Conservation (phyloP, 2,113 vertebrate species). For the Myocastor coypus region DNA sequence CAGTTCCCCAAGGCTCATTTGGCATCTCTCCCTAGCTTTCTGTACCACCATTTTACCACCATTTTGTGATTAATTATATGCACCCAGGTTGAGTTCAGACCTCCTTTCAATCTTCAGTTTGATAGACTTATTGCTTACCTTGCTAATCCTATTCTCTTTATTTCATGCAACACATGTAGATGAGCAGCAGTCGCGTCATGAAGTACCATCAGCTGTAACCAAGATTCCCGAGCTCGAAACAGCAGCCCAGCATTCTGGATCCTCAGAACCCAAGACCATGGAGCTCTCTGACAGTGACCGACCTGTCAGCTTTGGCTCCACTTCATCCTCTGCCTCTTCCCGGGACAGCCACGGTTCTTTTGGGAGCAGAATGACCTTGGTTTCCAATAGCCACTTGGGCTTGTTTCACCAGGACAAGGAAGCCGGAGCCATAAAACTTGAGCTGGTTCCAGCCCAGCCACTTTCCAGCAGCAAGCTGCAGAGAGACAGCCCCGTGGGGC, state of each 20-base stretch:
- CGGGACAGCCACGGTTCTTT: constrained; percentile 97
- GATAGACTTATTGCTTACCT: not conserved
- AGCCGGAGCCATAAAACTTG: constrained; percentile 94
- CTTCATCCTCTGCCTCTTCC: constrained; percentile 97
- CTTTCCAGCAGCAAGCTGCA: constrained; percentile 88
- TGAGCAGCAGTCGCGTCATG: constrained; percentile 89
- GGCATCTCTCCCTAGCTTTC: not conserved
- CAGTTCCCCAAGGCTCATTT: not conserved
- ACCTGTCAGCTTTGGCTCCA: constrained; percentile 97
- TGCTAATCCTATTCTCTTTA: not conserved
- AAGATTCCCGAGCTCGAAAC: constrained; percentile 86
- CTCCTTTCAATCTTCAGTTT: not conserved
- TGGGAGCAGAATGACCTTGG: constrained; percentile 93
- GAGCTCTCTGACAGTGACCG: constrained; percentile 95
- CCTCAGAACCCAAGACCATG: constrained; percentile 91
- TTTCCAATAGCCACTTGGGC: constrained; percentile 91
- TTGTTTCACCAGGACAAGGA: constrained; percentile 92
- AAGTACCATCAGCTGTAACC: constrained; percentile 90
- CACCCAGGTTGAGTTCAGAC: not conserved
- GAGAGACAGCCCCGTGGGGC: constrained; percentile 73
- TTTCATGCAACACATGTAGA: constrained; percentile 85
- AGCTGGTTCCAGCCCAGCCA: constrained; percentile 92
- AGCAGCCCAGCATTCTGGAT: constrained; percentile 82
- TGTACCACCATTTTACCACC: not conserved
- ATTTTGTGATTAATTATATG: not conserved